Evolutionary conservation across 2,113 vertebrate genomes (phyloP).

Genomic region (Eulemur macaco): DNA sequence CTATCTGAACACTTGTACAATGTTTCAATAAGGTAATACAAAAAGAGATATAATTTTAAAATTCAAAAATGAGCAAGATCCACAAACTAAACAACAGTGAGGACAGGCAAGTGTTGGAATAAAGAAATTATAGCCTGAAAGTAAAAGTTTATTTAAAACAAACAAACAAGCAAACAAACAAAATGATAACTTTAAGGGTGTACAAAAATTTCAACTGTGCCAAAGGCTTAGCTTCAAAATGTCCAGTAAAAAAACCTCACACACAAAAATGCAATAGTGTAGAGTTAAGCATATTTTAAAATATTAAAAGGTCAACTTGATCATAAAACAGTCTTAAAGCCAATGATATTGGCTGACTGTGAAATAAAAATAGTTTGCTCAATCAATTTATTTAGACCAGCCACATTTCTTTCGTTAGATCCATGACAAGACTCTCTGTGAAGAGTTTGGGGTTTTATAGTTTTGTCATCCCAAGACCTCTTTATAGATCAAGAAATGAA

Average conservation of each 20-base stretch:
- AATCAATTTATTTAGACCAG: not conserved
- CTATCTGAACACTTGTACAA: not conserved
- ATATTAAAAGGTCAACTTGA: not conserved
- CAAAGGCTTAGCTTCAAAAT: not conserved
- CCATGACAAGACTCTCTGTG: not conserved
- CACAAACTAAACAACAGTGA: not conserved
- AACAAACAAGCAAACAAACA: not conserved
- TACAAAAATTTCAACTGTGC: not conserved
- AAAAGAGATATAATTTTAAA: not conserved
- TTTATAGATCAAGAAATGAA: not conserved
- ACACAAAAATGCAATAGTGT: not conserved
- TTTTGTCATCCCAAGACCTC: not conserved
- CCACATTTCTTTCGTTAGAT: not conserved
- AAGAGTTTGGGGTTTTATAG: not conserved
- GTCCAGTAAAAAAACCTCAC: not conserved
- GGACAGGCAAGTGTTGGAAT: not conserved
- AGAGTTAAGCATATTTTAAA: conserved; percentile 21
- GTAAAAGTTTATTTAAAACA: not conserved
- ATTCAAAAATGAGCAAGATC: not conserved
- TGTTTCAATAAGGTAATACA: not conserved
- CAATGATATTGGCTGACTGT: not conserved
- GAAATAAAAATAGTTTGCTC: not conserved
- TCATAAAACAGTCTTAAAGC: not conserved
- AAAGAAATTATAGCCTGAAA: conserved; percentile 2
- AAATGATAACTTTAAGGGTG: not conserved